A percentile compares a stretch with the other conserved stretches of the same genome.
These are phyloP conservation scores for Germaria angustata DNA, from an alignment of 2,888 invertebrate genomes.

Conservation along the genomic window DNA sequence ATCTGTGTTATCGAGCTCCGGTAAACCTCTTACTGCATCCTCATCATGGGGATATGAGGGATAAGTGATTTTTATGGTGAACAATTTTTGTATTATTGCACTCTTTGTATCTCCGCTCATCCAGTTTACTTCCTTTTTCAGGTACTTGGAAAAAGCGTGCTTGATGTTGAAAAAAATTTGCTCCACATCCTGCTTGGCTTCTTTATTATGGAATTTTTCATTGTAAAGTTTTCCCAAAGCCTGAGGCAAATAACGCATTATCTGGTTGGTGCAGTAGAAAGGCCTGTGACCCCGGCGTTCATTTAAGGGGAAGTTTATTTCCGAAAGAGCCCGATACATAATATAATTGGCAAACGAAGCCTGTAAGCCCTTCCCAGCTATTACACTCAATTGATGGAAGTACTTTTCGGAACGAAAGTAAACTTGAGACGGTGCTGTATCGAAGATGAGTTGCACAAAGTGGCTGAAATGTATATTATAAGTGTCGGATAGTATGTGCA, in stretches of 20 bases:
- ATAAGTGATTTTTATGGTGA: constrained; percentile 68
- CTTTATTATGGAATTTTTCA: constrained; percentile 67
- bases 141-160: constrained; percentile 65
- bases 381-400: constrained; percentile 71
- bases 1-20: constrained; percentile 67
- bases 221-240: constrained; percentile 74
- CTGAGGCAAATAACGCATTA: constrained; percentile 74
- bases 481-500: constrained; percentile 66
- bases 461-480: constrained; percentile 73
- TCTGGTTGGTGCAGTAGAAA: constrained; percentile 70
- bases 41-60: constrained; percentile 71
- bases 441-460: constrained; percentile 72
- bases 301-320: constrained; percentile 67
- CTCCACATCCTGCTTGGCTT: constrained; percentile 70
- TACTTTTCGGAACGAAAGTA: constrained; percentile 72
- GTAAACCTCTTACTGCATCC: constrained; percentile 68
- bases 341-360: constrained; percentile 74
- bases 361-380: constrained; percentile 68
- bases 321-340: constrained; percentile 73
- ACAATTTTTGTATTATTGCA: constrained; percentile 70
- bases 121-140: constrained; percentile 69
- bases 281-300: constrained; percentile 64
- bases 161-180: constrained; percentile 70
- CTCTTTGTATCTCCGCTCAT: constrained; percentile 73
- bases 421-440: constrained; percentile 69